Conservation (phyloP, 2,888 invertebrate species). For the Lasioglossum villosulum region DNA sequence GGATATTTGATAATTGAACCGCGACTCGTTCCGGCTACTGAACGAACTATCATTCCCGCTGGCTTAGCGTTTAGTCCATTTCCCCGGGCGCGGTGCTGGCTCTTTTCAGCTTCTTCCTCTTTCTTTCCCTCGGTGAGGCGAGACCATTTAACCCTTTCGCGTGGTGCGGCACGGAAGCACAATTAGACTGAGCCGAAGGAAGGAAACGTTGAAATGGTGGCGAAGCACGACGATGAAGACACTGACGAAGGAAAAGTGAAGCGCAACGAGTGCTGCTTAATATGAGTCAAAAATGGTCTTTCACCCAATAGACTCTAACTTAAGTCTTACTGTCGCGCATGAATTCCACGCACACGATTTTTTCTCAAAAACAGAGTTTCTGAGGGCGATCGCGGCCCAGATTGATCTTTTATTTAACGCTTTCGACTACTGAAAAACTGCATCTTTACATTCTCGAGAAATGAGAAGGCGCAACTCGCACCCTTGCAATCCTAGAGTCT, state of each 20-base stretch:
- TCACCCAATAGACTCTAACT: no score
- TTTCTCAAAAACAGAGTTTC: no score
- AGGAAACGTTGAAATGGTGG: slow-evolving; percentile 39
- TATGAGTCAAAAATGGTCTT: slow-evolving; percentile 34
- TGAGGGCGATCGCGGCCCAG: no score
- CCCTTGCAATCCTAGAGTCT: no score
- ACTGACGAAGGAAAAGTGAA: slow-evolving; percentile 24
- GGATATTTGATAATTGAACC: slow-evolving; percentile 9
- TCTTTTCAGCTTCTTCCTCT: slow-evolving; percentile 8
- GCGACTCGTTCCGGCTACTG: not conserved
- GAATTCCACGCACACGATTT: no score
- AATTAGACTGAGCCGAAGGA: slow-evolving; percentile 61
- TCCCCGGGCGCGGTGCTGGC: not conserved
- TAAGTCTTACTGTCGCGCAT: no score
- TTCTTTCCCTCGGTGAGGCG: slow-evolving; percentile 38
- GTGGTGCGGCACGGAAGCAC: slow-evolving; percentile 46
- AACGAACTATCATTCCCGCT: slow-evolving; percentile 17
- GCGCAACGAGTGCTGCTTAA: slow-evolving; percentile 33
- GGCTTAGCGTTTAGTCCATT: slow-evolving; percentile 32
- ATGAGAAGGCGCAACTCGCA: no score
- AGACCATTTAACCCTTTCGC: slow-evolving; percentile 45
- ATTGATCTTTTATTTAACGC: no score
- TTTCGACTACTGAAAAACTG: no score
- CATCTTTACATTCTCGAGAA: no score
- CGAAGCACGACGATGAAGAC: slow-evolving; percentile 41